A percentile compares a stretch with the other conserved stretches of the same genome.
phyloP scores from a whole-genome alignment of 2,888 invertebrate genomes.

The Pandemis heparana region DNA sequence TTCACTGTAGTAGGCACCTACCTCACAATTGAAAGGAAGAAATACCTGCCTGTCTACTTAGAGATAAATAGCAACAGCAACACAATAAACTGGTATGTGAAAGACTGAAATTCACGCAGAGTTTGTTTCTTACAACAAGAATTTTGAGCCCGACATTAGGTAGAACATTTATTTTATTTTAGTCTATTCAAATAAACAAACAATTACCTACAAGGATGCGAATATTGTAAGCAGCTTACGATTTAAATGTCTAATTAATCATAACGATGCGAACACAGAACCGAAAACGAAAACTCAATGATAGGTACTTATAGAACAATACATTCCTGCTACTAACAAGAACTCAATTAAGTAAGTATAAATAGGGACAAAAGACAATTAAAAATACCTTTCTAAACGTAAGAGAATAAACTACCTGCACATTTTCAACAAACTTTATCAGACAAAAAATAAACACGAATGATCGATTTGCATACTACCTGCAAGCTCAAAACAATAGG shows the following conservation, averaged over 20 bases:
- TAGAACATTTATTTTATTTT: background rate
- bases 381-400: background rate
- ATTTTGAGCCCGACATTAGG: background rate
- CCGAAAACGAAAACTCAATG: slow-evolving; percentile 6
- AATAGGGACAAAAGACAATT: background rate
- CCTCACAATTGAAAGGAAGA: too few relatives aligned
- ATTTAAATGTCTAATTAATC: slow-evolving; percentile 7
- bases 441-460: background rate
- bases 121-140: background rate
- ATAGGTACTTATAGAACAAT: slow-evolving; percentile 12
- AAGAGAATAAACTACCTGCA: background rate
- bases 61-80: background rate
- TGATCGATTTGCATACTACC: background rate
- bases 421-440: background rate
- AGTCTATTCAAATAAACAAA: slow-evolving; percentile 4
- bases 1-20: too few relatives aligned
- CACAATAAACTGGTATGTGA: background rate
- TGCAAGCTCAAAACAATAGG: background rate
- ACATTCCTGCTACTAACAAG: slow-evolving; percentile 4
- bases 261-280: background rate
- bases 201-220: background rate
- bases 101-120: background rate
- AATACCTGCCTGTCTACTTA: too few relatives aligned
- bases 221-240: slow-evolving; percentile 10
- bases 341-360: slow-evolving; percentile 9